These are phyloP conservation scores for Phenganax stokvisi DNA, from an alignment of 92 coral and sea anemone species.

Conservation along the genomic window DNA sequence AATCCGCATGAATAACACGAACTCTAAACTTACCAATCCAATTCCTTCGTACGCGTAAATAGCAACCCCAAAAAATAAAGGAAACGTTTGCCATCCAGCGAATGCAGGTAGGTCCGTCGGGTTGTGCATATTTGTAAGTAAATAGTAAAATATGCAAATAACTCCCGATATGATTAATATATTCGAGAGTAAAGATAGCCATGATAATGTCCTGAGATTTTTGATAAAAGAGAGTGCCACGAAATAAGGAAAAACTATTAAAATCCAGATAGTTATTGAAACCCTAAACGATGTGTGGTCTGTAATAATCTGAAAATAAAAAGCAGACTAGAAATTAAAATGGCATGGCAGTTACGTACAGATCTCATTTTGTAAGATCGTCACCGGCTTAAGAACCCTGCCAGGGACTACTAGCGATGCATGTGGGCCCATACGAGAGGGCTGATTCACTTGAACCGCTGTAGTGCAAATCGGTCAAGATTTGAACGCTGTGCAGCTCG, in stretches of 20 bases:
- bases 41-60: conserved; percentile 87
- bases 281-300: conserved; percentile 41
- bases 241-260: conserved; percentile 62
- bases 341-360: too few species aligned
- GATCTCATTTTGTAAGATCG: too few species aligned
- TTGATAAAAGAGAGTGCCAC: conserved; percentile 74
- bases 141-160: conserved; percentile 56
- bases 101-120: conserved; percentile 61
- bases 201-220: conserved; percentile 65
- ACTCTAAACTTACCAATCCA: conserved; percentile 25
- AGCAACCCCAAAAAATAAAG: conserved; percentile 69
- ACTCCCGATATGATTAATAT: conserved; percentile 56
- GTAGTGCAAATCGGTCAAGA: too few species aligned
- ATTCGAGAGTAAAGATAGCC: conserved; percentile 67
- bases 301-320: conserved; percentile 42
- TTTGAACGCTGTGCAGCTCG: too few species aligned
- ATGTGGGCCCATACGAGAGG: too few species aligned
- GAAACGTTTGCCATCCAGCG: conserved; percentile 47
- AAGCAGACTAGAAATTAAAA: background rate
- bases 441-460: too few species aligned
- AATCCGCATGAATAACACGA: background rate
- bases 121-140: conserved; percentile 53
- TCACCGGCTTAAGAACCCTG: too few species aligned
- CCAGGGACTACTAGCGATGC: too few species aligned
- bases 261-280: conserved; percentile 67